Evolutionary conservation across 1,140 invertebrate species (phyloP).

Genomic region (Vanessa atalanta): DNA sequence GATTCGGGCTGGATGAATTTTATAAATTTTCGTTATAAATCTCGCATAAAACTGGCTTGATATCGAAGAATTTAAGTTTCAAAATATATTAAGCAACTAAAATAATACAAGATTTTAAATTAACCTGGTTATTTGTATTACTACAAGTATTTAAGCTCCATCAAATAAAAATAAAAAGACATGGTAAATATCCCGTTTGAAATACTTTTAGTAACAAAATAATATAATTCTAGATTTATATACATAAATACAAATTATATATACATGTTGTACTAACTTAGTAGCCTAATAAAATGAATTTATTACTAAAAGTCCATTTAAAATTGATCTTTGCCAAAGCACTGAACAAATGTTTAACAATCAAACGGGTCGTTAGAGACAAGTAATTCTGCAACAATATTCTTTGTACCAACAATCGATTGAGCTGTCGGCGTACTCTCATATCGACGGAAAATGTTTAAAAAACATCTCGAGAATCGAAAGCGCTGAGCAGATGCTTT

Average conservation of each 20-base stretch:
- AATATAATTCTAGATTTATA: too few relatives aligned
- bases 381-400: slow-evolving; percentile 35
- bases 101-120: too few relatives aligned
- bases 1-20: too few relatives aligned
- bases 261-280: not conserved
- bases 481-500: slow-evolving; percentile 43
- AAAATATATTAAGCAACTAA: too few relatives aligned
- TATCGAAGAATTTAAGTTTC: too few relatives aligned
- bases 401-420: slow-evolving; percentile 50
- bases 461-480: slow-evolving; percentile 53
- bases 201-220: too few relatives aligned
- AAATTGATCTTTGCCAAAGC: slow-evolving; percentile 7
- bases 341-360: slow-evolving; percentile 12
- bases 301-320: not conserved
- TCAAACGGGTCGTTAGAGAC: slow-evolving; percentile 16
- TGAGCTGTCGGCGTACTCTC: slow-evolving; percentile 48
- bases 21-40: too few relatives aligned
- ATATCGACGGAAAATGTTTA: slow-evolving; percentile 58
- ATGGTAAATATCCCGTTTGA: too few relatives aligned
- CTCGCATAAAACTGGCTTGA: too few relatives aligned
- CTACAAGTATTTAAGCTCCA: too few relatives aligned
- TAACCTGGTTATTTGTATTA: too few relatives aligned
- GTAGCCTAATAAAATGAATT: not conserved
- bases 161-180: too few relatives aligned
- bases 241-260: not conserved